Evolutionary conservation across 2,888 invertebrate species (phyloP), one percentile per base, ranked within the genome.

Genomic region (Polylopha cassiicola): DNA sequence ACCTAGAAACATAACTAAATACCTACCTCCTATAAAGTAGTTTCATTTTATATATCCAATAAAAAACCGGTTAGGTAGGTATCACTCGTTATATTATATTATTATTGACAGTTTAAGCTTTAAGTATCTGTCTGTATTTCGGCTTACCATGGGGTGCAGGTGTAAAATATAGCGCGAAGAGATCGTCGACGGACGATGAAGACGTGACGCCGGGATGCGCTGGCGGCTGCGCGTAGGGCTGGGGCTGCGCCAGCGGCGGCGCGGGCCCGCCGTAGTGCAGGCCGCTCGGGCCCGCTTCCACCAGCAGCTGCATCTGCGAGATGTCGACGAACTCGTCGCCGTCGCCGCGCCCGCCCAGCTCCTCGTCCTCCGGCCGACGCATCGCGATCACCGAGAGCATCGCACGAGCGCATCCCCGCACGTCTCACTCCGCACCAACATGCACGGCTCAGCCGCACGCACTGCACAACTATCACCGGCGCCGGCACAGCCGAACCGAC

Each of bases 281-380:
- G 58, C 70, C 87, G 74, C 69, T 87, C 69, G 67, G 87, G 71
- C 81, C 82, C 65, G 82, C 80, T 71, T 92, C 86, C 56, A 92
- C 86, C 58, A 92, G 78, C 71, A 92, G 89, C 64, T 92, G 92
- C 72, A 93, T 93, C 72, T 93, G 93, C 41, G 93, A 88, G 61
- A 93, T 93, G 79, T 94, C 94, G 72, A 94, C 93, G 80, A 92
- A 94, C 81, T 94, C 94, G 80, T 91, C 91, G 73, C 75, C 75
- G 62, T 77, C 80, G 75, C 70, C 80, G 68, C 80, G 79, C 51
- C 77, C 74, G 66, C 77, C 82, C 66, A 82, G 70, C 73, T 84
- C 84, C 82, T 87, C 87, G 84, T 89, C 90, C 88, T 88, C 90
- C 89, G 90, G 90, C 80, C 90, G 90, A 84, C 91, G 90, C 91